Conservation (phyloP, 2,888 invertebrate genomes). For the Cataglyphis livida region DNA sequence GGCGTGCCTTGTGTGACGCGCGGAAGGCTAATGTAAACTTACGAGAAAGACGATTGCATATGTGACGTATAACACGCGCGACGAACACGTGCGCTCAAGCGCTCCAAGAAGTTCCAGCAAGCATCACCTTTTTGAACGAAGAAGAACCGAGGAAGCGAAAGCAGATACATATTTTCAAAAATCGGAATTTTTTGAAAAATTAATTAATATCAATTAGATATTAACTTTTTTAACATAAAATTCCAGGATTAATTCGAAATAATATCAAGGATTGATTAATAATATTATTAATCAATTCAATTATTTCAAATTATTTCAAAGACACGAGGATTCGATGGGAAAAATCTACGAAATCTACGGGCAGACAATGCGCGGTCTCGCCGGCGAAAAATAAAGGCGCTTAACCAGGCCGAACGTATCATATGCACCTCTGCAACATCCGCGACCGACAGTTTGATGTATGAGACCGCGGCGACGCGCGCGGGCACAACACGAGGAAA, state of each 20-base stretch:
- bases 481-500: conserved; percentile 39
- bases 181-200: background rate
- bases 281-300: background rate
- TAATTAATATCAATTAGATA: background rate
- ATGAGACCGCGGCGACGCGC: conserved; percentile 62
- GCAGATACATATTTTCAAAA: background rate
- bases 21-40: conserved; percentile 36
- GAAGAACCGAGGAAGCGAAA: background rate
- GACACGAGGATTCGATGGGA: background rate
- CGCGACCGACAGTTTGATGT: conserved; percentile 74
- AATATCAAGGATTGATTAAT: background rate
- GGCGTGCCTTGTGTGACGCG: background rate
- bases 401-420: conserved; percentile 59
- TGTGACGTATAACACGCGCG: conserved; percentile 11
- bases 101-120: background rate
- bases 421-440: conserved; percentile 54
- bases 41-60: conserved; percentile 22
- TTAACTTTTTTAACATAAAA: background rate
- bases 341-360: background rate
- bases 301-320: background rate
- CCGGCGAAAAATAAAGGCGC: conserved; percentile 52
- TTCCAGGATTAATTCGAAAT: background rate
- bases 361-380: conserved; percentile 38
- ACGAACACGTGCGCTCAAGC: conserved; percentile 38
- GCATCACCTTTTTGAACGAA: background rate